Percentiles rank a stretch among this genome's conserved stretches.
phyloP scores from a whole-genome alignment of 2,797 vertebrate genomes.

The Sebastiscus albofasciatus region DNA sequence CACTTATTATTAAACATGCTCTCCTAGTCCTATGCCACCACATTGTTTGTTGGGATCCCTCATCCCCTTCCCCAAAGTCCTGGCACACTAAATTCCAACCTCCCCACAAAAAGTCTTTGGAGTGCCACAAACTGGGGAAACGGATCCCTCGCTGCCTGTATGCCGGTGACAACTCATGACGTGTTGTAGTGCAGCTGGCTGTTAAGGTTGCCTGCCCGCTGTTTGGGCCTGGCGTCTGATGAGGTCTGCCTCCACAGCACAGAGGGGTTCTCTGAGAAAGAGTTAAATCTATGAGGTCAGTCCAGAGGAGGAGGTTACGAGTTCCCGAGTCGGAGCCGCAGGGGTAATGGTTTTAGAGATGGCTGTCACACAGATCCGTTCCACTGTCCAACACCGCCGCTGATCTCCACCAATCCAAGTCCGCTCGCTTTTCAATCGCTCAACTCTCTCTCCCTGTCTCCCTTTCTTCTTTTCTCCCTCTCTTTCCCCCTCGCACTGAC shows the following conservation, averaged over 20 bases:
- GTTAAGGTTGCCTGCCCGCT: constrained; percentile 63
- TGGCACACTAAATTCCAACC: constrained; percentile 63
- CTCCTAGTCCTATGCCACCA: constrained; percentile 4
- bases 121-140: constrained; percentile 61
- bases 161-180: constrained; percentile 68
- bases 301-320: constrained; percentile 76
- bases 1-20: constrained; percentile 46
- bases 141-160: constrained; percentile 64
- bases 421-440: constrained; percentile 71
- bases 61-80: constrained; percentile 44
- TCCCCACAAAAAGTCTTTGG: constrained; percentile 64
- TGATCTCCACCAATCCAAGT: constrained; percentile 76
- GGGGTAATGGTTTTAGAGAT: constrained; percentile 87
- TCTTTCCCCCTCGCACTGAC: constrained; percentile 70
- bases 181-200: constrained; percentile 65
- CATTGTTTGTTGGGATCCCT: constrained; percentile 43
- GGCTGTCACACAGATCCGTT: constrained; percentile 88
- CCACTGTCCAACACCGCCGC: constrained; percentile 80
- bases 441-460: constrained; percentile 69
- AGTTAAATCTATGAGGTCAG: constrained; percentile 73
- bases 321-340: constrained; percentile 75
- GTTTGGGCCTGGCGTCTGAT: constrained; percentile 63
- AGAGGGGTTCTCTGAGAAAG: constrained; percentile 76
- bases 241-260: constrained; percentile 67
- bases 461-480: constrained; percentile 71